Evolutionary conservation across 1,140 invertebrate genomes (phyloP), one percentile per base, ranked within the genome.

Genomic region (Pachypsylla venusta): DNA sequence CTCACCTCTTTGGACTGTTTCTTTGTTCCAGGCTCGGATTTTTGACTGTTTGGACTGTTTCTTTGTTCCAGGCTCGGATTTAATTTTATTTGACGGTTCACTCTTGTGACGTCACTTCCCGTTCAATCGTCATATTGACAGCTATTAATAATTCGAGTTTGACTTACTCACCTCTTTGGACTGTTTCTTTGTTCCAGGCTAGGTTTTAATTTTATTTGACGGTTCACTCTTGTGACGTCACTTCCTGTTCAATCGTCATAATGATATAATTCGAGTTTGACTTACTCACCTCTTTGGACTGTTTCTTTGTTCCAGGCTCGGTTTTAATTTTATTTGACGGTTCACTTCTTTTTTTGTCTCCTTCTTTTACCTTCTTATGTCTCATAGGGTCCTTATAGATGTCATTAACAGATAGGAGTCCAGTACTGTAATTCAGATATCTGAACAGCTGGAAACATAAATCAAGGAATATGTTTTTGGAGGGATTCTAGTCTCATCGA

Each of bases 401-500:
- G n/a, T 48, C 42, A 19, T 48, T 48, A 22, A 22, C 5, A 4
- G 42, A 48, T 7, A 48, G 42, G 4, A 48, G n/a, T 19, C 42
- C 42, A 7, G 22, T 22, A 19, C 42, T 48, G 42, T 48, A 48
- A 22, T 48, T 19, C 42, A 48, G 68, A 70, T n/a, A n/a, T n/a
- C n/a, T n/a, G n/a, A n/a, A n/a, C n/a, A n/a, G n/a, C n/a, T n/a
- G n/a, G n/a, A 61, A 96, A 83, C 84, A 89, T 69, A 53, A 77
- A 76, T 67, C 57, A 48, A 68, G 68, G 10, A 54, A 22, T n/a
- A 59, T 30, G 5, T 22, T 58, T 54, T 14, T 20, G 53, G 22
- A 7, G 35, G 7, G 54, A 28, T 7, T 5, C 2, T 7, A 7
- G 25, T 53, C 13, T 25, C 2, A 19, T 12, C 12, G 25, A 2